These are phyloP conservation scores for Saxicola maurus DNA, from an alignment of 2,797 vertebrate species.

Conservation along the genomic window DNA sequence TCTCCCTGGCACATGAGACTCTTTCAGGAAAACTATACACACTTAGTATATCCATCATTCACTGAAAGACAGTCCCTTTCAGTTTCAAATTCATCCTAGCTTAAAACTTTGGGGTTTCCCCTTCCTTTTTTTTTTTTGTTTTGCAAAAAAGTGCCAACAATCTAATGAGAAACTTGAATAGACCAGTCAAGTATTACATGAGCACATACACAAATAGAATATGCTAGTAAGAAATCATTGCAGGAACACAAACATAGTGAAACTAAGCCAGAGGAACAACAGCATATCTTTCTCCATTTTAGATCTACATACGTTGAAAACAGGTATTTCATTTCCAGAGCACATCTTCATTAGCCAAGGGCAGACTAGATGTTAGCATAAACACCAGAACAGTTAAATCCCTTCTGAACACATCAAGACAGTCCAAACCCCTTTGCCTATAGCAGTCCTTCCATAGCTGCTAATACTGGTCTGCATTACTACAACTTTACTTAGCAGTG, in stretches of 20 bases:
- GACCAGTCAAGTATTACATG: not conserved
- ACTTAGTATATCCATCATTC: not conserved
- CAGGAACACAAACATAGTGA: not conserved
- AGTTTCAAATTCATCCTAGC: not conserved
- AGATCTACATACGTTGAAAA: not conserved
- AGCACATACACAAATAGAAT: rapidly evolving
- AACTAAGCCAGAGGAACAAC: not conserved
- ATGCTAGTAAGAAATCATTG: not conserved
- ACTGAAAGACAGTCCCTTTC: not conserved
- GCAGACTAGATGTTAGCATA: not conserved
- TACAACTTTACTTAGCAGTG: not conserved
- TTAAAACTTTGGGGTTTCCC: not conserved
- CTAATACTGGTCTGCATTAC: not conserved
- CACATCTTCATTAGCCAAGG: not conserved
- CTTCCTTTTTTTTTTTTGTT: not conserved
- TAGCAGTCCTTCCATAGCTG: not conserved
- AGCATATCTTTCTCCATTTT: not conserved
- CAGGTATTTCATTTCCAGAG: not conserved
- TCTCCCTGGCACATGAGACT: not conserved
- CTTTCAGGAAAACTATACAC: not conserved
- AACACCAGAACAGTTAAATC: not conserved
- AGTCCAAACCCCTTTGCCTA: not conserved
- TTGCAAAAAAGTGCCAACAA: not conserved
- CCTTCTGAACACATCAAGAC: not conserved
- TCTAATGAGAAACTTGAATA: not conserved